Base-by-base conservation (phyloP, 2,113 vertebrate species). In the Catagonus wagneri region DNA sequence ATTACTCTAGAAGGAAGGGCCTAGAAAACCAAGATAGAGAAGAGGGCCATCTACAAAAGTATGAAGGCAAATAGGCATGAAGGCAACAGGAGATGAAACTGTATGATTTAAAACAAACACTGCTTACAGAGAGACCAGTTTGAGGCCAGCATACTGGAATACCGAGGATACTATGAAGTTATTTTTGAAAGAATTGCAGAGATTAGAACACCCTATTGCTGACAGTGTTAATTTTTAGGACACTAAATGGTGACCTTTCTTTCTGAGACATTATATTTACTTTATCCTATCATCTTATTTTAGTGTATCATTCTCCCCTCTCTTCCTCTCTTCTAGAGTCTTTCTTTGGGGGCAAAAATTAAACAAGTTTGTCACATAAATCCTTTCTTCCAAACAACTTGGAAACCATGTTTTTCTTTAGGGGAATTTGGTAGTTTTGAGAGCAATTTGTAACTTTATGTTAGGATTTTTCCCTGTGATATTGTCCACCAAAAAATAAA, bases 401-500 rank as follows among this genome's bases (percentile, higher is more conserved):
- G 19, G 50, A 79, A 75, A 86, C 44, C 11, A 22, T 80, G 2
- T 63, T 85, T 94, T 84, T 22, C 61, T 89, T 97, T 4, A 68
- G 71, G n/a, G 17, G 2, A 80, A 8, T 74, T 83, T n/a, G 74
- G 60, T 54, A 54, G 34, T 88, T 97, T 91, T 94, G 85, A 89
- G 61, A 89, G 5, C 32, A 92, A 23, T 6, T 58, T 25, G 50
- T 80, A 34, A 22, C 90, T 93, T 79, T 52, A 32, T 78, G 22
- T 58, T 87, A 75, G 34, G 34, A 58, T 81, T 61, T 86, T 58
- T 60, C 87, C 8, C 65, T 90, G 6, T 75, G 36, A 60, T 63
- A 44, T n/a, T 72, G 19, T 54, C 16, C 19, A 92, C 22, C 7
- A 80, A 80, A 71, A 22, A 75, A 80, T 74, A 27, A 74, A 83